phyloP scores from a whole-genome alignment of 2,797 vertebrate species.

The Parauchenoglanis punctatus region DNA sequence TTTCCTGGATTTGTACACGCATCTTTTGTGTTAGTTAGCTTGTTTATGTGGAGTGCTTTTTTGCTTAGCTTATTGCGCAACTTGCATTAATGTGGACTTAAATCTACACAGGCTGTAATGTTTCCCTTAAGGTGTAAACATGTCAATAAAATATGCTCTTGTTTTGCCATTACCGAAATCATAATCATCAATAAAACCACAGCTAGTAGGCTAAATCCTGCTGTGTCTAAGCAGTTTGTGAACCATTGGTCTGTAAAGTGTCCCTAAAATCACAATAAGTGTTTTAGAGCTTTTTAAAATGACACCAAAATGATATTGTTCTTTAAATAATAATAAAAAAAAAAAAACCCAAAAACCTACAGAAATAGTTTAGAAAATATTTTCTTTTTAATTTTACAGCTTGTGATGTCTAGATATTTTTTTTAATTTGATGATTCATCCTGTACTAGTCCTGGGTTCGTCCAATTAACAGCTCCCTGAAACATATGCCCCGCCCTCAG shows the following conservation, averaged over 20 bases:
- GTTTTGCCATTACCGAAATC: neutral
- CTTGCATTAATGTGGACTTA: neutral
- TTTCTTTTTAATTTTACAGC: neutral
- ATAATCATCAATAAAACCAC: neutral
- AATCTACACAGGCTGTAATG: neutral
- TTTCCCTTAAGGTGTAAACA: neutral
- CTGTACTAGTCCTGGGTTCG: neutral
- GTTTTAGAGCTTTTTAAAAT: neutral
- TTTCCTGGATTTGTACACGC: neutral
- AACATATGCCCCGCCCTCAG: neutral
- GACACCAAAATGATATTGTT: neutral
- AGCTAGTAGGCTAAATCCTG: neutral
- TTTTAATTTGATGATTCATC: neutral
- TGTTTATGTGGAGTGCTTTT: neutral
- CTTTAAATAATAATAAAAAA: neutral
- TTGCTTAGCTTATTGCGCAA: constrained; percentile 10
- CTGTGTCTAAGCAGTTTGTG: neutral
- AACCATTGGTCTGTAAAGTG: neutral
- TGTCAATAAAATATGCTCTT: neutral
- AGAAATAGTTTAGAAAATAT: neutral
- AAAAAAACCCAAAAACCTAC: neutral
- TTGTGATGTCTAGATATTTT: neutral
- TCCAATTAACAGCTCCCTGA: neutral
- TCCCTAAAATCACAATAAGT: neutral
- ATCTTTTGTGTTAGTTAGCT: neutral